Evolutionary conservation across 2,113 vertebrate genomes (phyloP).

Genomic region (Saguinus imperator): DNA sequence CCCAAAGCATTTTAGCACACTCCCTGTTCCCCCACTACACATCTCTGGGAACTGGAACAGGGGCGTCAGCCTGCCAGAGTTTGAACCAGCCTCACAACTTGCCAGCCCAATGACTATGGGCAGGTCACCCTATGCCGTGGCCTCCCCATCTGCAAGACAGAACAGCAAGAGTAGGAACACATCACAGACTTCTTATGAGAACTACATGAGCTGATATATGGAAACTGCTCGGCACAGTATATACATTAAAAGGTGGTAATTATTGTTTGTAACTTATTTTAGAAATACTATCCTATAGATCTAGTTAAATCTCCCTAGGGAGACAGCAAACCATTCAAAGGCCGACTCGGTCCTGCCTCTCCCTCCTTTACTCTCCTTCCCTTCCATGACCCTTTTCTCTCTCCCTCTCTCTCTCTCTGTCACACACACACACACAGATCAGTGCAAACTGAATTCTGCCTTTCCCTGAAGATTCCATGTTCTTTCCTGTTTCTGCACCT

Average conservation of each 20-base stretch:
- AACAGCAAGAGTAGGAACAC: rapidly evolving
- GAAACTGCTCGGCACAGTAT: not conserved
- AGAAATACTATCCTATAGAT: not conserved
- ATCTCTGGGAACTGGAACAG: not conserved
- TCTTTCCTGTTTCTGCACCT: conserved; percentile 1
- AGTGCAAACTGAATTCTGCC: not conserved
- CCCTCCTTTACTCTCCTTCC: not conserved
- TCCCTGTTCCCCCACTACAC: not conserved
- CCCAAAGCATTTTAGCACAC: not conserved
- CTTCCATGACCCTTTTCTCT: not conserved
- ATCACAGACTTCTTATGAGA: not conserved
- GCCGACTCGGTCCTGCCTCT: not conserved
- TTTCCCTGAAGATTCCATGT: not conserved
- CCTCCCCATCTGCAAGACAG: rapidly evolving
- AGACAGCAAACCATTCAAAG: not conserved
- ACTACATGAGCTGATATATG: rapidly evolving
- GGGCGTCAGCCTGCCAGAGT: not conserved
- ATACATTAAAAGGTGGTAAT: not conserved
- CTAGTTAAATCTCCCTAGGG: not conserved
- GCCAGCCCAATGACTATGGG: not conserved
- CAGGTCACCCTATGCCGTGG: not conserved
- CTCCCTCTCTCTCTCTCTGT: no score
- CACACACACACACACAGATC: no score
- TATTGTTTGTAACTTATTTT: not conserved
- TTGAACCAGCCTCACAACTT: not conserved